Base-by-base conservation (phyloP, 2,888 invertebrate species). In the Tillus elongatus region DNA sequence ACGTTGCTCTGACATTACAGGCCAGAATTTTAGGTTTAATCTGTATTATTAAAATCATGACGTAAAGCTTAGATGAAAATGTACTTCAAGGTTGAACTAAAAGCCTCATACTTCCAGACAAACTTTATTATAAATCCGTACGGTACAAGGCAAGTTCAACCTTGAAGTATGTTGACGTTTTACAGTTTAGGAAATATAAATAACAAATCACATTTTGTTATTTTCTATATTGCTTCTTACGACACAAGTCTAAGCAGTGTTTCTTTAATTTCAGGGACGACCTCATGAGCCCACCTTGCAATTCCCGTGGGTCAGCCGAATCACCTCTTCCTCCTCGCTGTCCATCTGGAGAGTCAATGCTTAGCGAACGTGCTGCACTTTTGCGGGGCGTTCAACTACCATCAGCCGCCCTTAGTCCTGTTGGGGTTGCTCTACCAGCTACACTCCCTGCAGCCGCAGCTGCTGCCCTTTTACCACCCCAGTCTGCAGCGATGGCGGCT, bases 401-500 rank as follows among this genome's bases (percentile, higher is more conserved):
- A 2, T 69, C 71, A 26, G 71, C 69, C 54, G 72, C 71, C 47
- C 70, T 78, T 13, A 81, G 82, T 61, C 74, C 83, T 46, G 74
- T 79, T 30, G 79, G 79, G 24, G 71, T 83, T 41, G 71, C 77
- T 27, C 58, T 74, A 45, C 75, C 79, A 1, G 77, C 80, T 3
- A 78, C 82, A 2, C 67, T 83, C 51, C 80, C 80, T 26, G 75
- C 79, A 14, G 74, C 77, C 6, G 72, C 73, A 11, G 72, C 73
- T 13, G 75, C 76, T 14, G 73, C 77, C 9, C 70, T 82, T 12
- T 61, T 84, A 51, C 84, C 85, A 12, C 80, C 83, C 15, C 85
- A 85, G 62, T 82, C 84, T 3, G 85, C 85, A 2, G 84, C 84
- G 2, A 83, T 86, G 70, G 85, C 85, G 13, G 86, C 85, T 3